Evolutionary conservation across 2,888 invertebrate species (phyloP), one percentile per base, ranked within the genome.

Genomic region (Fragum whitleyi): DNA sequence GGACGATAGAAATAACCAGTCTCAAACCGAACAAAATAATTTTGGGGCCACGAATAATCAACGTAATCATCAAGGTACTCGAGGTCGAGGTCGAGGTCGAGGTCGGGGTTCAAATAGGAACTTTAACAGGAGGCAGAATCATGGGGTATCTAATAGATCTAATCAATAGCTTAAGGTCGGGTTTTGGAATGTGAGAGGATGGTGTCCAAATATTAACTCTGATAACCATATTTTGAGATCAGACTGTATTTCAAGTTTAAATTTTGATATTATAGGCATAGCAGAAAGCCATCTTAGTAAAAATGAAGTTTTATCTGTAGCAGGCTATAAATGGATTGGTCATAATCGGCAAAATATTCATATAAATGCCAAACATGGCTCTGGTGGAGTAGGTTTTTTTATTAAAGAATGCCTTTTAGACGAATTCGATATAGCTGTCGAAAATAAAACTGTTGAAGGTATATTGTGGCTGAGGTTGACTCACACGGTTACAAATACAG

Each of bases 311-410:
- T n/a, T 75, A 29, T 1, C n/a, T n/a, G n/a, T n/a, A n/a, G n/a
- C n/a, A n/a, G n/a, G n/a, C n/a, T n/a, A n/a, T n/a, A n/a, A n/a
- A 51, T 80, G 80, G 80, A 73, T 73, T 62, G 80, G 80, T 39
- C 53, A 62, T 29, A 79, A 79, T 23, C 29, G 79, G 55, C 69
- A 32, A 36, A 28, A 74, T 36, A 23, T 79, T 19, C 79, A 79
- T 59, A 42, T 16, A n/a, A 77, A 73, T 47, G 72, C 77, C n/a
- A 39, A 57, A 51, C 26, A 32, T 14, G 72, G 69, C 9, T 77
- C 73, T 11, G 80, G 76, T n/a, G 76, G 73, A 5, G 73, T 73
- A 19, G 74, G 76, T 2, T 73, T 81, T 77, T 1, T 19, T 74
- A 16, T 59, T 21, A 26, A 26, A 77, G 23, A 53, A 32, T 1